phyloP scores from a whole-genome alignment of 2,113 vertebrate genomes.

The Steatornis caripensis region DNA sequence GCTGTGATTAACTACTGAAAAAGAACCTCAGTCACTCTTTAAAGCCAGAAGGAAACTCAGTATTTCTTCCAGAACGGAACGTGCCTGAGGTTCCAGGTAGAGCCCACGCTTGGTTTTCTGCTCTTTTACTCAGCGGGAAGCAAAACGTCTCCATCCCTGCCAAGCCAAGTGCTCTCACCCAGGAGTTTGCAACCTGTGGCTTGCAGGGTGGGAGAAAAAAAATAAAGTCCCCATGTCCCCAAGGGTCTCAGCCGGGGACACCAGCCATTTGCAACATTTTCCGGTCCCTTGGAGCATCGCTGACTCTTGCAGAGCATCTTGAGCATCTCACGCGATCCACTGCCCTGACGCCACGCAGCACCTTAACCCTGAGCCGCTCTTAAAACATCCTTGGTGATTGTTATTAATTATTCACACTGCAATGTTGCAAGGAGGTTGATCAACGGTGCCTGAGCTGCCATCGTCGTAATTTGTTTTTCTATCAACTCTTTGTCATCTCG shows the following conservation, averaged over 20 bases:
- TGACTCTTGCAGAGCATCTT: rapidly evolving
- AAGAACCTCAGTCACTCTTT: not conserved
- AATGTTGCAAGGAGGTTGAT: not conserved
- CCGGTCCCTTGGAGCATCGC: too few species aligned
- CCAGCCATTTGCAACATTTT: not conserved
- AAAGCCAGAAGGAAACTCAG: not conserved
- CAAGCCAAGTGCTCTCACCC: not conserved
- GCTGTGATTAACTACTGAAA: not conserved
- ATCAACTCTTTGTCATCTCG: not conserved
- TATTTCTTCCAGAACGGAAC: not conserved
- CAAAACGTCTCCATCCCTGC: not conserved
- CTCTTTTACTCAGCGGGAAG: not conserved
- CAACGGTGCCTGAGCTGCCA: not conserved
- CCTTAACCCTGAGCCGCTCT: not conserved
- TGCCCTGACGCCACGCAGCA: rapidly evolving
- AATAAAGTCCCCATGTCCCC: not conserved
- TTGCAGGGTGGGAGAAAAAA: rapidly evolving
- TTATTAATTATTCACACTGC: not conserved
- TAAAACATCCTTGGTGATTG: not conserved
- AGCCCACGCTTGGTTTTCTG: not conserved
- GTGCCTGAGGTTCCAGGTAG: not conserved
- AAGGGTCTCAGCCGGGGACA: not conserved
- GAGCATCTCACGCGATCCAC: rapidly evolving
- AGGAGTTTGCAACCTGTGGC: not conserved
- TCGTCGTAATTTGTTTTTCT: not conserved